A percentile compares a stretch with the other conserved stretches of the same genome.
Conservation (phyloP, 2,113 vertebrate species). For the Burhinus oedicnemus region DNA sequence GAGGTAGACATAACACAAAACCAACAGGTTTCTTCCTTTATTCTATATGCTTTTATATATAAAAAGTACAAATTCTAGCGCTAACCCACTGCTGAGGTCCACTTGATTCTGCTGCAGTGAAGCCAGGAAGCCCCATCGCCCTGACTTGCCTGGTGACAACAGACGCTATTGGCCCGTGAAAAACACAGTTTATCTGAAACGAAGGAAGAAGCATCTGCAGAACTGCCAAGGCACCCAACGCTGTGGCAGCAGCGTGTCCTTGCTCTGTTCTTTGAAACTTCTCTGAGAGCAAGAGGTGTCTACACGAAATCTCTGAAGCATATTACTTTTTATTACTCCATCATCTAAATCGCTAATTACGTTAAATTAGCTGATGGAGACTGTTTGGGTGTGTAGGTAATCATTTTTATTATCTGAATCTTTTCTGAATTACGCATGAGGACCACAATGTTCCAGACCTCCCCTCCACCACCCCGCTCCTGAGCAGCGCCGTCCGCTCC, state of each 20-base stretch:
- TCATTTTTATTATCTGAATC: not conserved
- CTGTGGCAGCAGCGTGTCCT: fast-evolving
- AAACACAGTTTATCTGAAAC: not conserved
- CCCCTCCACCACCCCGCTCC: not conserved
- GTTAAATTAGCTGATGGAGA: constrained; percentile 34
- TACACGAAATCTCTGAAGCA: not conserved
- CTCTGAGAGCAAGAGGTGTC: not conserved
- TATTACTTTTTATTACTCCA: constrained; percentile 32
- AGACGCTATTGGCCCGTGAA: not conserved
- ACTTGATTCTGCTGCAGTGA: not conserved
- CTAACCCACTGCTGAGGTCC: not conserved
- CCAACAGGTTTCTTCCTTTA: no score
- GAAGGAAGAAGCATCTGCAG: not conserved
- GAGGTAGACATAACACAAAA: not conserved
- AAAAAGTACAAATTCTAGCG: not conserved
- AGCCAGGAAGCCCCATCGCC: not conserved
- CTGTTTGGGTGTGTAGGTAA: constrained; percentile 19
- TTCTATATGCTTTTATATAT: not conserved
- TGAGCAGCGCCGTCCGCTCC: fast-evolving
- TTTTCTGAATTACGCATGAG: not conserved
- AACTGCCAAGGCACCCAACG: fast-evolving
- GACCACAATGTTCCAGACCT: not conserved
- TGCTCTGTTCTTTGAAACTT: not conserved
- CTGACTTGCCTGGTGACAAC: not conserved
- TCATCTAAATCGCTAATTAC: constrained; percentile 32